These are phyloP conservation scores for Petrolisthes cinctipes DNA, from an alignment of 2,888 invertebrate species.

Conservation along the genomic window DNA sequence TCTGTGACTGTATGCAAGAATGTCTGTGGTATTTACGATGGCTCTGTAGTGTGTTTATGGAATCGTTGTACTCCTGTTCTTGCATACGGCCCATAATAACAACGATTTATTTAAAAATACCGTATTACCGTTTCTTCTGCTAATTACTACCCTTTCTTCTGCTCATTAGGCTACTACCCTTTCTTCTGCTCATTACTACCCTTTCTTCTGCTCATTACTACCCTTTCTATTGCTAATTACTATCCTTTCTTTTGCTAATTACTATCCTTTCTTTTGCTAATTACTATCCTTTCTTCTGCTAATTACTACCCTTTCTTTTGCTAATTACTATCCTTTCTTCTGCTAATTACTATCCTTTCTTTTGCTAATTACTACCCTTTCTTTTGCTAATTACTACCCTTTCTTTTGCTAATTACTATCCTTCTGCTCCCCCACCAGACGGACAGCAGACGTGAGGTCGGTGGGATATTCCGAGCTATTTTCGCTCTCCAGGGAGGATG, in stretches of 20 bases:
- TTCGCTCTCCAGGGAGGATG: conserved; percentile 93
- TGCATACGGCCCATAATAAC: no score
- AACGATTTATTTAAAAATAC: background rate
- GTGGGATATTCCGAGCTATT: conserved; percentile 96
- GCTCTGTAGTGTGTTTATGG: no score
- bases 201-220: background rate
- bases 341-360: background rate
- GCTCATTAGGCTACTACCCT: background rate
- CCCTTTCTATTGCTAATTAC: background rate
- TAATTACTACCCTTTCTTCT: background rate
- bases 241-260: background rate
- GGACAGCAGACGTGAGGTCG: conserved; percentile 95
- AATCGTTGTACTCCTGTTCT: no score
- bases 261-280: background rate
- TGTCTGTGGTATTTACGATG: no score
- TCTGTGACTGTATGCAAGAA: no score
- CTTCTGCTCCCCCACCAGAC: conserved; percentile 74
- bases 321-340: background rate
- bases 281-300: background rate
- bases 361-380: background rate
- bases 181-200: background rate
- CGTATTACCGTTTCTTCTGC: background rate
- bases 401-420: background rate
- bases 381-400: background rate
- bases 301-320: background rate